Evolutionary conservation across 2,113 vertebrate species (phyloP), one percentile per base, ranked within the genome.

Genomic region (Callorhinus ursinus): DNA sequence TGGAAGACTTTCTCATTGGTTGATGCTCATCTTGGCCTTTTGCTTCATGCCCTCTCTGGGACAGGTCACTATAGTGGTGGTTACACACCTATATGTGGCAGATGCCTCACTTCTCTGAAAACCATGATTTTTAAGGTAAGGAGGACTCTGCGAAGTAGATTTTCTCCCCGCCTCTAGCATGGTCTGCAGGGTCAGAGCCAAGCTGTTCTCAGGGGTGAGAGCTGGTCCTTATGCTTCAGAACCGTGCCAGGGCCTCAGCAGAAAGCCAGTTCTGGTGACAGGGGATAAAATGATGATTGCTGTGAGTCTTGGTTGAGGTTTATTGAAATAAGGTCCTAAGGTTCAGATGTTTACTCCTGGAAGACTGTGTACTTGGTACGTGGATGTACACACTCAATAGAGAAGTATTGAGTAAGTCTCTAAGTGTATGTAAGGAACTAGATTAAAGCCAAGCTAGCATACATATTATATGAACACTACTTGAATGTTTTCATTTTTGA

Each of bases 401-500:
- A 95, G 28, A 95, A 19, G 14, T 79, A 69, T n/a, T 79, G 12
- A 21, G 6, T n/a, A 91, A 83, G 46, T 31, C 36, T 93, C 77
- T 93, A 69, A 21, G 72, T 67, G 15, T 26, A 24, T 22, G 6
- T 77, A 61, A 88, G 57, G 7, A 69, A 4, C 31, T 42, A 0
- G 53, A 18, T 85, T 93, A 76, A 93, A 89, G 26, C 19, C 51
- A 92, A 93, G 22, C 13, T 80, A 83, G 33, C 55, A 46, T 80
- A 49, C 14, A 2, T 79, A 28, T 61, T 88, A 42, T 2, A 39
- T 49, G 69, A 85, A 82, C 6, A 63, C 6, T 46, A 16, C 24
- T 95, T 90, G 65, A 82, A 57, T 93, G 39, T 82, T 92, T 96
- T 95, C 69, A 89, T 88, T 84, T 95, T 77, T 51, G 95, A 88